Base-by-base conservation (phyloP, 2,888 invertebrate genomes). In the Tachina grossa region DNA sequence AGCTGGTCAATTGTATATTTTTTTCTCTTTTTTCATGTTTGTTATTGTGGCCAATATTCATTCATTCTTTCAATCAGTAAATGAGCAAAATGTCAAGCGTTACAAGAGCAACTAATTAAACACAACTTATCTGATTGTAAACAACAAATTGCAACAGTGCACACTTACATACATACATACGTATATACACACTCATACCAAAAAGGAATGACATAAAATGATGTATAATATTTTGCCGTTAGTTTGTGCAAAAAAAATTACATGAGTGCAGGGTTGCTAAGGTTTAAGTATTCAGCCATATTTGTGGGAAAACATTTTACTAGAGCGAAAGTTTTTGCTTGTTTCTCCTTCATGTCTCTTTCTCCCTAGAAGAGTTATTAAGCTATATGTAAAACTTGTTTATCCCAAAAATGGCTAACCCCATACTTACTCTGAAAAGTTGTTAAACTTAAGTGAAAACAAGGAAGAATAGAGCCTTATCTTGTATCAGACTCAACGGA, bases 101-200 rank as follows among this genome's bases (percentile, higher is more conserved):
- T 85, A 79, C 83, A 80, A 78, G 81, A 76, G 74, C 80, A 83
- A 83, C 87, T 86, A 87, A 87, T 87, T 85, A 87, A 86, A 83
- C 85, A 47, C 75, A 65, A 71, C 83, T 85, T 83, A 87, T 86
- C 87, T 63, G 87, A 87, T 85, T 81, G 79, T 41, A 72, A 72
- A 74, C 71, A 82, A 82, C 87, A 87, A 87, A 87, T 87, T 87
- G 86, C 84, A 78, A 84, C 84, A 87, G 63, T 85, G 72, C 81
- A 81, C 86, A 72, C 53, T 71, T 83, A 61, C 75, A 76, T 71
- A 61, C 68, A n/a, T 31, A 61, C 45, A 75, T 47, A 41, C 39
- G 22, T 72, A 57, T 13, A 14, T 57, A 65, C 22, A 14, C 22
- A 22, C 41, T 19, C 5, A 11, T 53, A 49, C 43, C 31, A 31